Base-by-base conservation (phyloP, 2,113 vertebrate genomes). In the Oostethus manadensis region DNA sequence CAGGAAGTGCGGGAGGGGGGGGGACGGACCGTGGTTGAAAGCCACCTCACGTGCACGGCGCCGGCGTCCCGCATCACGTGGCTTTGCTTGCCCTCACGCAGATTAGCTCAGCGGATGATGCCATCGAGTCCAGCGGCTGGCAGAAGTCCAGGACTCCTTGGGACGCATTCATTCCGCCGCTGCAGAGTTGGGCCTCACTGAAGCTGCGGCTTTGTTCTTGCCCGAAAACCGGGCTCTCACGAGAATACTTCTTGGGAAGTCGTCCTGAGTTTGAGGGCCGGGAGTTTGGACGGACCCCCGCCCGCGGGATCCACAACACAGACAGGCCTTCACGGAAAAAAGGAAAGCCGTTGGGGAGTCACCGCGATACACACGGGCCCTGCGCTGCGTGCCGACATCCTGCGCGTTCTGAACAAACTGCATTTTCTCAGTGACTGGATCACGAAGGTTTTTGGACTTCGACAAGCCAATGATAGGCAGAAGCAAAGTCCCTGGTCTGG, bases 21-120 rank as follows among this genome's bases (percentile, higher is more conserved):
- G n/a, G n/a, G n/a, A n/a, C n/a, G n/a, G n/a, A n/a, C n/a, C n/a
- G 53, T 63, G 15, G 77, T 84, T 87, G 47, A 82, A 76, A 86
- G 74, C 33, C 81, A 68, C 62, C 70, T 85, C 84, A 86, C 79
- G 74, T 54, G 66, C 3, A 2, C 63, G 49, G 20, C 16, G 26
- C 47, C 51, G 49, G 60, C 44, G 42, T 69, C 29, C 18, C 9
- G 42, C 49, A 66, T 60, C 51, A 51, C 45, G 60, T 23, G 46
- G 59, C 58, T 59, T 50, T 56, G 49, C 60, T 47, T 56, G 59
- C 54, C 47, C 48, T 66, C 70, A 40, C 5, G 8, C 35, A n/a
- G 66, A 53, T 63, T 58, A 71, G 51, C 62, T 68, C 9, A 33
- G 33, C 29, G 18, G 51, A 16, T 33, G n/a, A 33, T 10, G 7